A percentile compares a stretch with the other conserved stretches of the same genome.
Evolutionary conservation across 2,113 vertebrate genomes (phyloP).

Genomic region (Platycercus adscitus): DNA sequence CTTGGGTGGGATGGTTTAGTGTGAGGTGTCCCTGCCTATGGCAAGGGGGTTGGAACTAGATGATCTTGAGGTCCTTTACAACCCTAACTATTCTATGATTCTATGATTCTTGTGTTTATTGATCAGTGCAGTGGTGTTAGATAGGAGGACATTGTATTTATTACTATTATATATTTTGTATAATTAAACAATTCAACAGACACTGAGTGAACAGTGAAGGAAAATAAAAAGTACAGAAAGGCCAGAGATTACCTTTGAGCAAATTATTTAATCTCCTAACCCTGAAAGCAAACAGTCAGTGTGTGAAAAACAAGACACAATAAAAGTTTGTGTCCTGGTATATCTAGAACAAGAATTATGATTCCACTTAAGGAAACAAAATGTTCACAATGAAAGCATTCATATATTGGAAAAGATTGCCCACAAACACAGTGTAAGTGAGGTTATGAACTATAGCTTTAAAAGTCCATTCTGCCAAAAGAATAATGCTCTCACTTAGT

Average conservation of each 20-base stretch:
- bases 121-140: neutral
- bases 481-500: neutral
- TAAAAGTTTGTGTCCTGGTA: neutral
- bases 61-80: too few relatives aligned
- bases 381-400: neutral
- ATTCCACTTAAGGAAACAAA: neutral
- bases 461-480: neutral
- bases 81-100: too few relatives aligned
- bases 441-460: neutral
- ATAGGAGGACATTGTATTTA: neutral
- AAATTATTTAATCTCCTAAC: neutral
- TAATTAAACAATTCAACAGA: neutral
- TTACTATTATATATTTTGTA: neutral
- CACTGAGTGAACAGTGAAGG: neutral
- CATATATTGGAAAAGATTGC: neutral
- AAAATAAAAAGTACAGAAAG: neutral
- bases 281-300: neutral
- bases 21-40: too few relatives aligned
- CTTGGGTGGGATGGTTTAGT: too few relatives aligned
- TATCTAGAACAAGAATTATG: neutral
- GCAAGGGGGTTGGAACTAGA: too few relatives aligned
- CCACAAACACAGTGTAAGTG: neutral
- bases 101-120: neutral
- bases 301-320: neutral
- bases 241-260: neutral